Base-by-base conservation (phyloP, 2,888 invertebrate genomes). In the Pristionchus fissidentatus region DNA sequence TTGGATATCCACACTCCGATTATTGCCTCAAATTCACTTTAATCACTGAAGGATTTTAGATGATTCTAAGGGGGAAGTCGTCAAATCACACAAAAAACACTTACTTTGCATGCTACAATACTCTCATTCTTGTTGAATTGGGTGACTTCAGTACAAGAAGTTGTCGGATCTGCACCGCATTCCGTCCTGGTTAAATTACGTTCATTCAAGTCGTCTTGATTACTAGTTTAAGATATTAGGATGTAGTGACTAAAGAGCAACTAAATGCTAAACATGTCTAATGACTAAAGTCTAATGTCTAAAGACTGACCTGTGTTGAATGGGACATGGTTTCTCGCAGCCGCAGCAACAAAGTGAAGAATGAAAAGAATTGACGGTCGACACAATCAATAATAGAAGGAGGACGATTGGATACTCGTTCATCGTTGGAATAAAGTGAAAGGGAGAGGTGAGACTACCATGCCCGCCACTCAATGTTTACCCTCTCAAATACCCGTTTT, bases 311-410 rank as follows among this genome's bases (percentile, higher is more conserved):
- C 82, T 66, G 70, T 66, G 82, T 35, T 82, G 82, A 8, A 82
- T 55, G 10, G 82, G 82, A 35, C 82, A 82, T 10, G 82, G 82
- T 19, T 26, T 66, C 46, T 66, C 70, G 38, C 82, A 82, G 41
- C 82, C 82, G n/a, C 82, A 82, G n/a, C 82, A 82, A 41, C 82
- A 82, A 26, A 82, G 70, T 26, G 82, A 35, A 26, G 82, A 70
- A 49, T 82, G 82, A 35, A 82, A 82, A 7, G 82, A 80, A 26
- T 26, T 0, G 29, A 73, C 73, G 19, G 19, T 1, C 26, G 38
- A 66, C 35, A 66, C 29, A 38, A 66, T 35, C 22, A 66, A 32
- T 29, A 32, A 1, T 29, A 62, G 38, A 22, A 66, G 19, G 5
- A 35, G n/a, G 3, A 10, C 0, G 8, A 26, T 13, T 62, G 35